Percentiles rank a stretch among this genome's conserved stretches.
Conservation (phyloP, 2,113 vertebrate genomes). For the Desmodus rotundus region DNA sequence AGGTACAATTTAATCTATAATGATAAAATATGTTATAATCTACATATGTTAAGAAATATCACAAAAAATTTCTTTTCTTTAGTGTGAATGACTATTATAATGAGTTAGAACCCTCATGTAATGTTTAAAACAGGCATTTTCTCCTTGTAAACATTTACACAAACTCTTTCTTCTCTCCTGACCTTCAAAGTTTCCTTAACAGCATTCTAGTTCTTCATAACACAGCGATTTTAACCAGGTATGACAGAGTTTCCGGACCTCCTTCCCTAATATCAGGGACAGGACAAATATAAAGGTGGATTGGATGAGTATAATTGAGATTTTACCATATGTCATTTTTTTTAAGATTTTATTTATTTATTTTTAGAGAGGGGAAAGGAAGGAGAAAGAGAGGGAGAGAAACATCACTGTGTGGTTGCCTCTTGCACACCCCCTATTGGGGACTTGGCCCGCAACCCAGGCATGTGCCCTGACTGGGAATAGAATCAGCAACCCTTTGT, state of each 20-base stretch:
- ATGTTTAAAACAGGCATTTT: neutral
- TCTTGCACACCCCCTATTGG: too few relatives aligned
- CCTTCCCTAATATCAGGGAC: neutral
- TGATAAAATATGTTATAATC: neutral
- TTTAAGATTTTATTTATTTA: too few relatives aligned
- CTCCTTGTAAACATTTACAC: neutral
- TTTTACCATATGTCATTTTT: neutral
- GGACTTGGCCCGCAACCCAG: too few relatives aligned
- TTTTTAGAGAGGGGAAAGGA: too few relatives aligned
- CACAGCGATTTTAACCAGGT: neutral
- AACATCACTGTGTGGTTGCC: too few relatives aligned
- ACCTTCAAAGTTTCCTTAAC: neutral
- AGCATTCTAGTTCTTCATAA: neutral
- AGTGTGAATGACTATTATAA: neutral
- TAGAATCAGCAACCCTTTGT: too few relatives aligned
- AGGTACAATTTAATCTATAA: neutral
- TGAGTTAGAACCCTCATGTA: neutral
- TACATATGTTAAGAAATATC: neutral
- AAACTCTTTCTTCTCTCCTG: neutral
- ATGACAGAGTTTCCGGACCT: neutral
- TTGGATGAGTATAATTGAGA: neutral
- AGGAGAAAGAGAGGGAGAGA: too few relatives aligned
- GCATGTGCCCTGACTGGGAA: too few relatives aligned
- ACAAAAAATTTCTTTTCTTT: constrained; percentile 13
- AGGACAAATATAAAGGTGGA: neutral